phyloP scores from a whole-genome alignment of 2,888 invertebrate genomes.

The Platycheirus rosarum region DNA sequence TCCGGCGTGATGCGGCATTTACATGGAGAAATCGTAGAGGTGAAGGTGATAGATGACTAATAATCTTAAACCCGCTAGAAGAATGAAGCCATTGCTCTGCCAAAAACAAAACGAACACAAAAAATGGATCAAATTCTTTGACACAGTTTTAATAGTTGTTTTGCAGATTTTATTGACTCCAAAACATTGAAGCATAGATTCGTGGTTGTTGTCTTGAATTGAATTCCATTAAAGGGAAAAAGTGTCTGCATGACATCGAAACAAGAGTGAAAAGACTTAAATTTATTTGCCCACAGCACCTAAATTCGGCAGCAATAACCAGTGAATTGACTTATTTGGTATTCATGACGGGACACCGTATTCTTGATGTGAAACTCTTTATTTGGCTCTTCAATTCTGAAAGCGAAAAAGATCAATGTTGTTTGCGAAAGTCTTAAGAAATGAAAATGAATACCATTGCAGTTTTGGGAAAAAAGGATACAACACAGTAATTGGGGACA shows the following conservation, averaged over 20 bases:
- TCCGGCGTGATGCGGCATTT: not conserved
- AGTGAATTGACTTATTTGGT: conserved; percentile 33
- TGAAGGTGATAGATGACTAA: conserved; percentile 44
- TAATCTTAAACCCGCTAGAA: not conserved
- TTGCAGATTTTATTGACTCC: conserved; percentile 42
- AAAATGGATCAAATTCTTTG: conserved; percentile 62
- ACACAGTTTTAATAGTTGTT: conserved; percentile 40
- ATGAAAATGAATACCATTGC: conserved; percentile 51
- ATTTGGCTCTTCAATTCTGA: conserved; percentile 41
- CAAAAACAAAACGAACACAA: not conserved
- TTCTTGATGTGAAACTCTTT: conserved; percentile 31
- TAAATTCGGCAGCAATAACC: conserved; percentile 41
- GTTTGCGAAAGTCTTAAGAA: conserved; percentile 50
- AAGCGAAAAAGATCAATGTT: conserved; percentile 23
- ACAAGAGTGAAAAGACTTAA: conserved; percentile 39
- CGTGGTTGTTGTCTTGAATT: conserved; percentile 4
- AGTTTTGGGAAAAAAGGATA: conserved; percentile 62
- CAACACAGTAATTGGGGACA: conserved; percentile 41
- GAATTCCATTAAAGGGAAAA: conserved; percentile 32
- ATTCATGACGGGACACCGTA: conserved; percentile 35
- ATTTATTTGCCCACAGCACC: conserved; percentile 11
- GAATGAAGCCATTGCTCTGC: conserved; percentile 11
- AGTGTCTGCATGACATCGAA: conserved; percentile 45
- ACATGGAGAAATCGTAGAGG: conserved; percentile 48
- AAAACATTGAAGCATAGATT: conserved; percentile 29